Percentiles rank a stretch among this genome's conserved stretches.
Conservation (phyloP, 2,888 invertebrate species). For the Agonopterix heracliana region DNA sequence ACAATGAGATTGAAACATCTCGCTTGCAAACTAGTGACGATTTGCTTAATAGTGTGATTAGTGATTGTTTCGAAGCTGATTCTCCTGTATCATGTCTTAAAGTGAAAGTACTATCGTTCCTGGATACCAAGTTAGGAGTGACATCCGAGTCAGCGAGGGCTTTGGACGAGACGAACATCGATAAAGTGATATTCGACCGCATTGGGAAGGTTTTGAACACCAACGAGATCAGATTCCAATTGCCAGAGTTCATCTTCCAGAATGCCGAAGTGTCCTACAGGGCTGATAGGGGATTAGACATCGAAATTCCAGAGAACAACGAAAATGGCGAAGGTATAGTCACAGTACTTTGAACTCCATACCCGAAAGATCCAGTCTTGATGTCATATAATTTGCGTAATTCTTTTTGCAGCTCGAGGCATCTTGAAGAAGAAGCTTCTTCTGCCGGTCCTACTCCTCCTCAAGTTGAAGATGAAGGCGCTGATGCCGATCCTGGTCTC, state of each 20-base stretch:
- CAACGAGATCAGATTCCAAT: conserved; percentile 83
- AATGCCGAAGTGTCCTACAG: conserved; percentile 81
- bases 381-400: not conserved
- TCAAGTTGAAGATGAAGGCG: conserved; percentile 90
- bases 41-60: conserved; percentile 81
- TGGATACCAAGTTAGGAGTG: conserved; percentile 82
- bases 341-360: not conserved
- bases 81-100: conserved; percentile 84
- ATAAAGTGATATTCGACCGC: conserved; percentile 85
- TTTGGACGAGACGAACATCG: conserved; percentile 78
- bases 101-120: conserved; percentile 83
- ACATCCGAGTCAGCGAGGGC: conserved; percentile 78
- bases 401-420: conserved; percentile 78
- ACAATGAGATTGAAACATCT: conserved; percentile 74
- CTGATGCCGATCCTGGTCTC: conserved; percentile 88
- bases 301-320: conserved; percentile 71
- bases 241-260: conserved; percentile 84
- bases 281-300: conserved; percentile 79
- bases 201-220: conserved; percentile 81
- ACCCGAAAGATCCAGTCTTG: no score
- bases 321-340: conserved; percentile 75
- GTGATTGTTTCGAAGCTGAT: conserved; percentile 82
- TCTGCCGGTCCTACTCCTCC: conserved; percentile 84
- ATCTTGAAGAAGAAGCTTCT: conserved; percentile 89
- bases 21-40: conserved; percentile 80